Conservation (phyloP, 2,888 invertebrate genomes). For the Pachymerium ferrugineum region DNA sequence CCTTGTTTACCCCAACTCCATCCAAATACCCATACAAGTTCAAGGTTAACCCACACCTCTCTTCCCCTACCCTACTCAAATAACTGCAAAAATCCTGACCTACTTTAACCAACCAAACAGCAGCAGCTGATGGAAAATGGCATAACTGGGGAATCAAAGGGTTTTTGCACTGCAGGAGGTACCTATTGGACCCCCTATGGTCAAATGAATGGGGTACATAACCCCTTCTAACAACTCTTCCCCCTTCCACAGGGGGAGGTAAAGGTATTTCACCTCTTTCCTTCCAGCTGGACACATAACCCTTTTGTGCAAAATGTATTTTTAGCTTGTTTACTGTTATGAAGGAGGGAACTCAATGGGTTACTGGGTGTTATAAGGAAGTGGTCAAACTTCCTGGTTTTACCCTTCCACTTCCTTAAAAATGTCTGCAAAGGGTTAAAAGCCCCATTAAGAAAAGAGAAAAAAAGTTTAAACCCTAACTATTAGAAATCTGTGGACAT, state of each 20-base stretch:
- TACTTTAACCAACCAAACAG: conserved; percentile 7
- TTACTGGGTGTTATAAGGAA: conserved; percentile 27
- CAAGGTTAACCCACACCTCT: background rate
- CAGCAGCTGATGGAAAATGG: conserved; percentile 21
- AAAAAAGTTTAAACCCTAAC: too few relatives aligned
- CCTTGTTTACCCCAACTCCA: background rate
- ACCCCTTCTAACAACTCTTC: background rate
- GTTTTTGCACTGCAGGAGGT: background rate
- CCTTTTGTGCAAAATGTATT: background rate
- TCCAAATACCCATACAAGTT: background rate
- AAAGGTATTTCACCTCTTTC: conserved; percentile 23
- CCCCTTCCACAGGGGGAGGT: background rate
- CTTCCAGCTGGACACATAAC: conserved; percentile 22
- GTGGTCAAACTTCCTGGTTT: too few relatives aligned
- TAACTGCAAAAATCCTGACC: conserved; percentile 18
- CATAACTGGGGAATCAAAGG: conserved; percentile 17
- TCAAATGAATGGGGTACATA: background rate
- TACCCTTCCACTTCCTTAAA: conserved; percentile 10
- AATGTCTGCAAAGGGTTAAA: too few relatives aligned
- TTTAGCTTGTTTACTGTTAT: conserved; percentile 24
- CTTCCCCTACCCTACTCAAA: background rate
- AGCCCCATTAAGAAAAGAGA: background rate
- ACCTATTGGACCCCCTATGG: background rate
- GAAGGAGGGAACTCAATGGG: background rate
- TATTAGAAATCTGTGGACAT: too few relatives aligned